Conservation (phyloP, 1,140 invertebrate species). For the Asobara japonica region DNA sequence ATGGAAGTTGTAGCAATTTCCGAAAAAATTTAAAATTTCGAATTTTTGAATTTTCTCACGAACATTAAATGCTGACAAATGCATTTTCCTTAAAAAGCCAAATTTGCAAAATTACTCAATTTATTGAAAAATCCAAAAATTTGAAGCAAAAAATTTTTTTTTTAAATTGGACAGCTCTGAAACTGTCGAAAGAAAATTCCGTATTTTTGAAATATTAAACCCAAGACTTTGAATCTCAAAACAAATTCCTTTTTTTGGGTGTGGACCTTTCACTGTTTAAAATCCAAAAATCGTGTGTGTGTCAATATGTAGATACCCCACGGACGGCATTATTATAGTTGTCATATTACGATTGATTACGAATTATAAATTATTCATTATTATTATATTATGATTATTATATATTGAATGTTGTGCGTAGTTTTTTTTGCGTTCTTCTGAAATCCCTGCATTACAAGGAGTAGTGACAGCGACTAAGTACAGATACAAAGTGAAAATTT, state of each 20-base stretch:
- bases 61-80: no score
- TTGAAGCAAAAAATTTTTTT: neutral
- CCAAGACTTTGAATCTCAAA: neutral
- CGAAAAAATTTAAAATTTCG: no score
- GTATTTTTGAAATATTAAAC: no score
- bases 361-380: constrained; percentile 40
- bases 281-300: constrained; percentile 42
- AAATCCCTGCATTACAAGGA: constrained; percentile 34
- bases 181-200: no score
- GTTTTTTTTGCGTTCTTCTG: constrained; percentile 46
- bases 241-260: no score
- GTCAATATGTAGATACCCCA: constrained; percentile 32
- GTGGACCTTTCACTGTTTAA: constrained; percentile 29
- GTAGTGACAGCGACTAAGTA: neutral
- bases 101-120: neutral
- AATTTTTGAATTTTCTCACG: no score
- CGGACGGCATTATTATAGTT: constrained; percentile 36
- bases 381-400: constrained; percentile 49
- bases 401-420: constrained; percentile 65
- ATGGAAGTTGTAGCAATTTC: no score
- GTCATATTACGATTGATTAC: constrained; percentile 36
- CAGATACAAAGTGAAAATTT: constrained; percentile 19
- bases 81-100: no score
- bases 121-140: neutral
- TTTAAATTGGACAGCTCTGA: no score